A percentile compares a stretch with the other conserved stretches of the same genome.
Evolutionary conservation across 2,888 invertebrate species (phyloP).

Genomic region (Eugnorisma glareosa): DNA sequence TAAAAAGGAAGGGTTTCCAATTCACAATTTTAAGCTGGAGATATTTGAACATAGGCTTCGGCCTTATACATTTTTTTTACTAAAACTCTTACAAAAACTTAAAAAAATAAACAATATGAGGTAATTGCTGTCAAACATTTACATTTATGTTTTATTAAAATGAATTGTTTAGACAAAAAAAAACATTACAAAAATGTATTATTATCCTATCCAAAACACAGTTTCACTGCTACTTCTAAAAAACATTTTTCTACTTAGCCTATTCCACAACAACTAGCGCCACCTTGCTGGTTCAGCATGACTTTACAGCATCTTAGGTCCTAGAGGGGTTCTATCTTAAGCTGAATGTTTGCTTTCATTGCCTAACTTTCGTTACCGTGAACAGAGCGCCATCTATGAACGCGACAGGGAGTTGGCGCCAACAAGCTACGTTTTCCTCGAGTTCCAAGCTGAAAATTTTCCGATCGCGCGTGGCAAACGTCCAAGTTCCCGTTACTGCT

Average conservation of each 20-base stretch:
- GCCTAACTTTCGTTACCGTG: background rate
- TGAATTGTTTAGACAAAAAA: background rate
- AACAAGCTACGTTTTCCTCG: slow-evolving; percentile 39
- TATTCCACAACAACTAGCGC: slow-evolving; percentile 22
- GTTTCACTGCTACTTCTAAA: background rate
- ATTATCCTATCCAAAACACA: background rate
- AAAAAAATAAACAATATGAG: background rate
- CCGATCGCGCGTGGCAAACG: slow-evolving; percentile 54
- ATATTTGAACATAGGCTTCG: background rate
- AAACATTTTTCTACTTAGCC: background rate
- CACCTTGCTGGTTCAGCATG: slow-evolving; percentile 20
- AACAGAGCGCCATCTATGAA: slow-evolving; percentile 61
- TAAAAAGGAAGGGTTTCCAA: background rate
- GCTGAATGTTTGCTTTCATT: background rate
- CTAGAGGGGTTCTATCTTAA: background rate
- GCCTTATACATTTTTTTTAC: background rate
- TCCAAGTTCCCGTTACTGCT: slow-evolving; percentile 59
- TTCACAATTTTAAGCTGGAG: background rate
- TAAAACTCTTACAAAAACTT: background rate
- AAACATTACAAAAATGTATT: background rate
- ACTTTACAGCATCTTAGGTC: background rate
- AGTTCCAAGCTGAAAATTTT: slow-evolving; percentile 41
- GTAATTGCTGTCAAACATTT: background rate
- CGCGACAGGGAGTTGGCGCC: background rate
- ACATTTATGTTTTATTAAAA: background rate